A percentile compares a stretch with the other conserved stretches of the same genome.
Conservation (phyloP, 2,888 invertebrate genomes). For the Keiferia lycopersicella region DNA sequence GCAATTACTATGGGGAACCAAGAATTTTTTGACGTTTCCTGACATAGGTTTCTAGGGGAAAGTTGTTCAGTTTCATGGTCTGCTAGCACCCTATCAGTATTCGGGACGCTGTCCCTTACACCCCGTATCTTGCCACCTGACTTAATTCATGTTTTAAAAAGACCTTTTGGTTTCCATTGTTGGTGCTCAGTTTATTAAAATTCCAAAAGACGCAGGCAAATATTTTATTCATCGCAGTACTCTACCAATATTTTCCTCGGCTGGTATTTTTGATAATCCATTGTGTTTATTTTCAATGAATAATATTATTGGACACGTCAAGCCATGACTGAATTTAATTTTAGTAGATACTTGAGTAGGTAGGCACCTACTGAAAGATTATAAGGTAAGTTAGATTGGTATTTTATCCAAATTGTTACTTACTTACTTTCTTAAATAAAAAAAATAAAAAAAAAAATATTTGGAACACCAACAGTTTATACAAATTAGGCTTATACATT, state of each 20-base stretch:
- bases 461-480: too few relatives aligned
- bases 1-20: too few relatives aligned
- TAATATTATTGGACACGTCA: not conserved
- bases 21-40: too few relatives aligned
- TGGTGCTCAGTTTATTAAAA: slow-evolving; percentile 2
- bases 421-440: not conserved
- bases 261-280: not conserved
- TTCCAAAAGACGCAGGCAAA: not conserved
- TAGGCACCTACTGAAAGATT: too few relatives aligned
- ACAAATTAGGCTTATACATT: too few relatives aligned
- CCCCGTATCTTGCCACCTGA: not conserved
- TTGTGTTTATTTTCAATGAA: slow-evolving; percentile 4
- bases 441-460: not conserved
- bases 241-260: not conserved
- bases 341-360: too few relatives aligned
- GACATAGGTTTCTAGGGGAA: too few relatives aligned
- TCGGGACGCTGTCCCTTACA: not conserved
- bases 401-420: too few relatives aligned
- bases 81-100: too few relatives aligned
- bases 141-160: too few relatives aligned
- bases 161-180: not conserved
- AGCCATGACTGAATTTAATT: not conserved
- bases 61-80: too few relatives aligned
- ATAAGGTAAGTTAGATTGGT: too few relatives aligned
- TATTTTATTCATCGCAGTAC: slow-evolving; percentile 18